Base-by-base conservation (phyloP, 2,888 invertebrate genomes). In the Dynastes hyllus region DNA sequence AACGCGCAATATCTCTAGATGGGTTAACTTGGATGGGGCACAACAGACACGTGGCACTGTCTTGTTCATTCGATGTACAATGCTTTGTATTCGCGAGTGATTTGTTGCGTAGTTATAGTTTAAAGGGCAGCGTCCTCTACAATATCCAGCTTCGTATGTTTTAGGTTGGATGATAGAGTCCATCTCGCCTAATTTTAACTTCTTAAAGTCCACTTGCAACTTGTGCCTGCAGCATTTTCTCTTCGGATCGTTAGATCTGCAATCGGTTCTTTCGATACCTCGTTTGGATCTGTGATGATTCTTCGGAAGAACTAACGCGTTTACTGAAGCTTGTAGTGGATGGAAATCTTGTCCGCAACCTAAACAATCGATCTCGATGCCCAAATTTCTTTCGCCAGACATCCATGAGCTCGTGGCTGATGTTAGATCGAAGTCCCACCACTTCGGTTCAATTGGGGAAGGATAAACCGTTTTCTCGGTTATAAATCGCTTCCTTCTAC, bases 51-150 rank as follows among this genome's bases (percentile, higher is more conserved):
- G 91, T 1, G 92, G 92, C 53, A 80, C 76, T 65, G 80, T 81
- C 69, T 82, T 82, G 45, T 82, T 81, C 85, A 92, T 91, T 84
- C 92, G 92, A 91, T 93, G 92, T 82, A 94, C 91, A 8, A 94
- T 87, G 83, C 93, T 92, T 87, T 94, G 94, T 71, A 94, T 89
- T 27, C 93, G 88, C 0, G 94, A 94, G 86, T 94, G 94, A 84
- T 93, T 93, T 81, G 93, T 92, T 1, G 94, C 94, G 11, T 93
- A 92, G 86, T 94, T 93, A 85, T 92, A 93, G 5, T 92, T 90
- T 0, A 92, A 91, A 0, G 93, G 94, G 85, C 94, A 94, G 67
- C 92, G 90, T 2, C 94, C 94, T 80, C 92, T 92, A 86, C 94
- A 94, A 84, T 91, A 94, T 13, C 93, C 94, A 0, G 94, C 94